Evolutionary conservation across 2,113 vertebrate genomes (phyloP), one percentile per base, ranked within the genome.

Genomic region (Mastomys natalensis): DNA sequence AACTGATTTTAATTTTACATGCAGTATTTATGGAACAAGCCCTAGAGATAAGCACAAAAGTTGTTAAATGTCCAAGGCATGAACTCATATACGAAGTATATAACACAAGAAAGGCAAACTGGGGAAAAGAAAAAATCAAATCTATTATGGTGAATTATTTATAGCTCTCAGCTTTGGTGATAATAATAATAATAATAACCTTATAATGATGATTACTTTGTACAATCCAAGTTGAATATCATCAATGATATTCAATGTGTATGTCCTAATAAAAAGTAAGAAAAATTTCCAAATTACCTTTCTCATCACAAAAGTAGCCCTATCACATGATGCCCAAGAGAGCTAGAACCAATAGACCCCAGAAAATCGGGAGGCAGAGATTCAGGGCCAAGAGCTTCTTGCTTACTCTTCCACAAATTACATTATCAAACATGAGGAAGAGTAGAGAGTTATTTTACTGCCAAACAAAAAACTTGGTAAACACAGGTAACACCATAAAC

Each of bases 1-100:
- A 96, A 89, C 85, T 90, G 92, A 90, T 90, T 97, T 96, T 92
- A 97, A 97, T 93, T 97, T 95, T 96, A 97, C 40, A 73, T 58
- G 37, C 74, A 73, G 48, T 89, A 51, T 90, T 93, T 95, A 92
- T 90, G 81, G 86, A 95, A 95, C 19, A 90, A 68, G 7, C 85
- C 80, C 74, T 84, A 73, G 88, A 97, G 88, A 96, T 95, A 92
- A 95, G 17, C 37, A 90, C 9, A 15, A 34, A 16, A 72, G 45
- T 58, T 85, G 43, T 84, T 90, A 90, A 70, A 11, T 80, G 53
- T 94, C 66, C 87, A 86, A 1, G 62, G 8, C 66, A 55, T 85
- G 90, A 95, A 88, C 45, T 77, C 37, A 62, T 43, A 55, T 19
- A 31, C 26, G 40, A 96, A 88, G 12, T 81, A 0, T 17, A 68